Evolutionary conservation across 2,888 invertebrate species (phyloP), one percentile per base, ranked within the genome.

Genomic region (Polymixis lichenea): DNA sequence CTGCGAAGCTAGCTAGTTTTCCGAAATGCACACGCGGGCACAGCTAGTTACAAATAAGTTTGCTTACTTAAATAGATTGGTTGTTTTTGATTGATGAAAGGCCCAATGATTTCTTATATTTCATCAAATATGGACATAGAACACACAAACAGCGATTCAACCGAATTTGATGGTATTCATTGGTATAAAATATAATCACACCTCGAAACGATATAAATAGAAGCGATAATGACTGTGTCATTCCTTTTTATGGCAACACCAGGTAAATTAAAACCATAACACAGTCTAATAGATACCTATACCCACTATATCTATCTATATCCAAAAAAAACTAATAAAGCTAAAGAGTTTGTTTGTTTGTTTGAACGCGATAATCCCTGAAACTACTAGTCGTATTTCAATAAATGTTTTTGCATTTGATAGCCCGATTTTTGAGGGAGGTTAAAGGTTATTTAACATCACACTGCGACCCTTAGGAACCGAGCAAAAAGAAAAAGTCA

Each of bases 261-360:
- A 58, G 28, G n/a, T 60, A 58, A 71, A 73, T 83, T 65, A 77
- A 80, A 80, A 60, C 32, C 46, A 51, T 62, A 77, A 72, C 61
- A 68, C 61, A 70, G 71, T 28, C 49, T 43, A 28, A 25, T 1
- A 58, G 0, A 1, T 19, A 28, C 4, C 3, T 9, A 19, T 28
- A 58, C 25, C 3, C 6, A 55, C 7, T 58, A 58, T 43, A 43
- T 43, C 43, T 1, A 43, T 43, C n/a, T n/a, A n/a, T n/a, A n/a
- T n/a, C n/a, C n/a, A n/a, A n/a, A n/a, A n/a, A n/a, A 11, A 43
- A 9, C 9, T 19, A 8, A 22, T 13, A 13, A 6, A 22, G 13
- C 7, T 28, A 0, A 28, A n/a, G n/a, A n/a, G n/a, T 28, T 5
- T 15, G 43, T 49, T 32, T 60, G 46, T 25, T 25, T 25, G 17